Base-by-base conservation (phyloP, 1,140 invertebrate genomes). In the Lerema accius region DNA sequence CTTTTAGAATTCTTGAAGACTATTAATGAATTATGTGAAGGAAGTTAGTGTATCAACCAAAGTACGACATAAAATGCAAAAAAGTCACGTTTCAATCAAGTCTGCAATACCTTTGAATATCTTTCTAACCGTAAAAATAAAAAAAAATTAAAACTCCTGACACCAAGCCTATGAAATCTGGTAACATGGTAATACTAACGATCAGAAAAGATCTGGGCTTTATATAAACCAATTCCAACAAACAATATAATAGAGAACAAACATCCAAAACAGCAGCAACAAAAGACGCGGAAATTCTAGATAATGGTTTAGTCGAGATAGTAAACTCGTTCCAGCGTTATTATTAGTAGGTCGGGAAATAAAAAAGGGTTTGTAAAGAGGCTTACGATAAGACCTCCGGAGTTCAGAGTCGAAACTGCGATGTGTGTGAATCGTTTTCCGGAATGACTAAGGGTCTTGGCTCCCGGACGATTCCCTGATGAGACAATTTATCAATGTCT, bases 401-500 rank as follows among this genome's bases (percentile, higher is more conserved):
- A 58, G 42, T 58, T 43, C 55, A 42, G 55, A 46, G 26, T 28
- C 1, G 28, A 39, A 59, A 59, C 39, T 28, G 32, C 43, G 43
- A 59, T 59, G 56, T 59, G 56, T 59, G 56, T 48, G 48, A 59
- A 59, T 59, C 56, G 56, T 59, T 59, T 59, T 46, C 16, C 56
- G 40, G 28, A 48, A 48, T 48, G 56, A 48, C 42, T 59, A 39
- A 39, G 43, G 32, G 46, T 48, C 56, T 32, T 48, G 56, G 48
- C 56, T 59, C 35, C 35, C 32, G 28, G 55, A 48, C 43, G 35
- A 48, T 59, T 23, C 55, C 26, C 55, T 59, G 55, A 59, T 59
- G 32, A 48, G 56, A 48, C 43, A 43, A 59, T 59, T 59, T 48
- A 59, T 59, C 56, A 59, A 59, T 48, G 56, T 15, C 32, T 45